Conservation (phyloP, 1,140 invertebrate genomes). For the Dreissena rostriformis region DNA sequence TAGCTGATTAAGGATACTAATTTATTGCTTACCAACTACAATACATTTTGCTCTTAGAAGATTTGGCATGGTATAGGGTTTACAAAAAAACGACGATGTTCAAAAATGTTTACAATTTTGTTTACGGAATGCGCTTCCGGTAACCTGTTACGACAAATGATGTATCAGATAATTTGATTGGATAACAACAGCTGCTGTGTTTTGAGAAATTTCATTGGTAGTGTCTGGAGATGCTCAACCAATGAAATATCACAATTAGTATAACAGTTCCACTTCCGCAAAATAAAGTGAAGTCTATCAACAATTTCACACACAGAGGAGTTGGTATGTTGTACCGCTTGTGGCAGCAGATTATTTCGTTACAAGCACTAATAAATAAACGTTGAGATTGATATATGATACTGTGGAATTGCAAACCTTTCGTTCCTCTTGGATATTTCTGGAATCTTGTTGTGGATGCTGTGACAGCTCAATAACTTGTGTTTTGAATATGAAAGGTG, state of each 20-base stretch:
- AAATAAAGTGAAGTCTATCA: too few relatives aligned
- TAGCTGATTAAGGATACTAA: too few relatives aligned
- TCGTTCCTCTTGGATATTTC: too few relatives aligned
- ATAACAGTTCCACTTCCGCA: slow-evolving; percentile 35
- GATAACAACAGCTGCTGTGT: not conserved
- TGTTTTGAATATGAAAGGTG: too few relatives aligned
- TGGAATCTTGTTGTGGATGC: too few relatives aligned
- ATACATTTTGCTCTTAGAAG: slow-evolving; percentile 75
- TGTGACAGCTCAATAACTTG: too few relatives aligned
- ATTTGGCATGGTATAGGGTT: slow-evolving; percentile 65
- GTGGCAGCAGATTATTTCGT: too few relatives aligned
- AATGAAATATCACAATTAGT: slow-evolving; percentile 25
- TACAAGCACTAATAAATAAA: too few relatives aligned
- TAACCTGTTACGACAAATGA: not conserved
- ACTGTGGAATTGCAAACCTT: too few relatives aligned
- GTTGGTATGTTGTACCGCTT: too few relatives aligned
- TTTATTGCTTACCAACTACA: slow-evolving; percentile 68
- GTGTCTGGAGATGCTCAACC: not conserved
- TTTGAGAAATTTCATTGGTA: slow-evolving; percentile 25
- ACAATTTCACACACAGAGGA: too few relatives aligned
- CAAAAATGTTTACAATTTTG: not conserved
- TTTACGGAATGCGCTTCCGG: slow-evolving; percentile 28
- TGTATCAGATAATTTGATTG: slow-evolving; percentile 27
- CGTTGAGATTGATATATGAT: too few relatives aligned
- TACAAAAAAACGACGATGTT: not conserved